Percentiles rank a stretch among this genome's conserved stretches.
Conservation (phyloP, 2,888 invertebrate genomes). For the Lochmaea capreae region DNA sequence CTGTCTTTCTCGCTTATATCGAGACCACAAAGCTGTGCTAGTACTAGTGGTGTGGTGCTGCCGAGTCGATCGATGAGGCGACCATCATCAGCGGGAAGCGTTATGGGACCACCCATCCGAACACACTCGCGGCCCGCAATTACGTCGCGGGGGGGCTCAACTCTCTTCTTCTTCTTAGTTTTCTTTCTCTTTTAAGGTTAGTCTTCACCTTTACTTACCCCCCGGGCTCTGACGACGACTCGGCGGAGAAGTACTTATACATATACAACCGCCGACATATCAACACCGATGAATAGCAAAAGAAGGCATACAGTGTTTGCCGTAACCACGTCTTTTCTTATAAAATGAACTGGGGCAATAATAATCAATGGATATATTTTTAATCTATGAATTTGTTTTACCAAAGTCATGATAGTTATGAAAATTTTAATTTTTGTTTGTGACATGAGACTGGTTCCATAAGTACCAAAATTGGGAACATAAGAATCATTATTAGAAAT, state of each 20-base stretch:
- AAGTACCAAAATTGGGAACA: no score
- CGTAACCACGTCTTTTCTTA: neutral
- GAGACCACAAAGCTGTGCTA: constrained; percentile 12
- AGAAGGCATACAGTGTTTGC: constrained; percentile 2
- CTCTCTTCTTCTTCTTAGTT: constrained; percentile 14
- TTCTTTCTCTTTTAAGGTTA: constrained; percentile 26
- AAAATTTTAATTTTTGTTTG: no score
- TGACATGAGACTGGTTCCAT: no score
- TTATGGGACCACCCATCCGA: constrained; percentile 58
- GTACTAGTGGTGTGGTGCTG: constrained; percentile 15
- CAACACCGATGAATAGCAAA: constrained; percentile 21
- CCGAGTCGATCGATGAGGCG: constrained; percentile 36
- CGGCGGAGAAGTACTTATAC: constrained; percentile 23
- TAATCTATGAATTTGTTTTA: no score
- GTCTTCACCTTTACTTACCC: constrained; percentile 24
- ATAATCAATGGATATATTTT: no score
- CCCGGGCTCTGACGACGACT: constrained; percentile 27
- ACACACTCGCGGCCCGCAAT: constrained; percentile 57
- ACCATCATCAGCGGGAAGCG: constrained; percentile 45
- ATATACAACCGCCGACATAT: constrained; percentile 16
- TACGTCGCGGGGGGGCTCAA: constrained; percentile 53
- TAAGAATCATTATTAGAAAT: no score
- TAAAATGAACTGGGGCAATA: neutral
- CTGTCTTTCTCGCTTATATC: constrained; percentile 3
- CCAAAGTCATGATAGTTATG: no score